Percentiles rank a stretch among this genome's conserved stretches.
These are phyloP conservation scores for Aldabrachelys gigantea DNA, from an alignment of 2,113 vertebrate genomes.

Conservation along the genomic window DNA sequence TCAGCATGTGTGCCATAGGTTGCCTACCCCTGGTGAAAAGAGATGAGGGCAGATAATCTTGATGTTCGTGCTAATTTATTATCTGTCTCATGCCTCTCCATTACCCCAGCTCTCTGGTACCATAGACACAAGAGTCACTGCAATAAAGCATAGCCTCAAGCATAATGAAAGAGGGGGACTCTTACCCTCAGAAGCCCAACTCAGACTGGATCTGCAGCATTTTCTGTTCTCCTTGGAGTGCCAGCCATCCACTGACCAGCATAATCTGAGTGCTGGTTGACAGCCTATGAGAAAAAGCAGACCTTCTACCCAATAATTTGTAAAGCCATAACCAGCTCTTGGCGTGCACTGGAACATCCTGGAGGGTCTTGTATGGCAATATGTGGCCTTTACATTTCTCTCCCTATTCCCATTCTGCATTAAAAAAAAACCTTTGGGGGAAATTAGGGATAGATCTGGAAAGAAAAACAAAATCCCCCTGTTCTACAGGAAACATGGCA, in stretches of 20 bases:
- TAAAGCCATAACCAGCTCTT: neutral
- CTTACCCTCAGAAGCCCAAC: neutral
- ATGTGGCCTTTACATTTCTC: neutral
- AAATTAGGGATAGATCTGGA: neutral
- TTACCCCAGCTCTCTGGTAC: neutral
- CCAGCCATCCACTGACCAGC: fast-evolving
- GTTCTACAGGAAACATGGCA: fast-evolving
- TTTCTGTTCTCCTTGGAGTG: neutral
- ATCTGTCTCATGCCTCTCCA: neutral
- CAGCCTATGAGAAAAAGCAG: fast-evolving
- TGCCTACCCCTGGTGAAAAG: neutral
- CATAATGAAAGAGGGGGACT: neutral
- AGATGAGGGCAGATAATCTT: neutral
- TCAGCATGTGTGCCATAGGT: too few species aligned
- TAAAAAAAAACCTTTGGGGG: fast-evolving
- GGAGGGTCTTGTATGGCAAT: fast-evolving
- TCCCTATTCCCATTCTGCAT: neutral
- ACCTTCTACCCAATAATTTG: neutral
- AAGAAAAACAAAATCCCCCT: neutral
- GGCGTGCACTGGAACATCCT: neutral
- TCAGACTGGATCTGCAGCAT: neutral
- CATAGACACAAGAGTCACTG: neutral
- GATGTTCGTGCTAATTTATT: neutral
- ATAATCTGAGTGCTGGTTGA: neutral
- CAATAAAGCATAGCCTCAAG: neutral